These are phyloP conservation scores for Triplophysa yarkandensis DNA, from an alignment of 2,797 vertebrate species.

Conservation along the genomic window DNA sequence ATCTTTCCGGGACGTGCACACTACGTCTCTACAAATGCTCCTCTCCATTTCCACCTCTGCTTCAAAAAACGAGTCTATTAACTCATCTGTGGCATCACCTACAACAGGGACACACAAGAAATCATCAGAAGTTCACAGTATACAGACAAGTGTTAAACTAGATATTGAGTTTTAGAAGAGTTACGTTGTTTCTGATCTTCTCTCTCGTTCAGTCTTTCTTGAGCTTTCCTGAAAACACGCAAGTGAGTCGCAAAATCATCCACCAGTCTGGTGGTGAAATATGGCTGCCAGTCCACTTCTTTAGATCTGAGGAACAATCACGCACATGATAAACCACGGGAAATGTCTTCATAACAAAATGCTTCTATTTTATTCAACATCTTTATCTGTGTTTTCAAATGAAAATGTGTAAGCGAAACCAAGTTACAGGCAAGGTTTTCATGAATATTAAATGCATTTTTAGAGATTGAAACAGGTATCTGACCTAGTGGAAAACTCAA, in stretches of 20 bases:
- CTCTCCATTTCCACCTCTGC: slow-evolving; percentile 98
- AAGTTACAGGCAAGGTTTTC: background rate
- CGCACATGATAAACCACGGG: background rate
- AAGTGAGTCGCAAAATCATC: slow-evolving; percentile 98
- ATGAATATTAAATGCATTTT: no score
- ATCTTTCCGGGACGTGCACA: slow-evolving; percentile 94
- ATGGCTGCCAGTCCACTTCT: slow-evolving; percentile 99
- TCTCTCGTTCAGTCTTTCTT: slow-evolving; percentile 89
- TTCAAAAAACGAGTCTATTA: slow-evolving; percentile 96
- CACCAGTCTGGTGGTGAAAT: slow-evolving; percentile 97
- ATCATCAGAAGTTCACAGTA: no score
- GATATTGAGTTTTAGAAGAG: background rate
- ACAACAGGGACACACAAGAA: slow-evolving; percentile 27
- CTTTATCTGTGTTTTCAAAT: background rate
- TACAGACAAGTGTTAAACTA: no score
- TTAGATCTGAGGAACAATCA: slow-evolving; percentile 77
- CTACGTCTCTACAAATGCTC: slow-evolving; percentile 92
- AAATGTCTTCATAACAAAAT: background rate
- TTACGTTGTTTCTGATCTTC: slow-evolving; percentile 91
- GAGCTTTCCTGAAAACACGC: slow-evolving; percentile 97
- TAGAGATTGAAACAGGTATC: no score
- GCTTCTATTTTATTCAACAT: no score
- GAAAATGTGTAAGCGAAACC: background rate
- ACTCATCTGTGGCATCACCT: slow-evolving; percentile 89
- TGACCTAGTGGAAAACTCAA: slow-evolving; percentile 95